phyloP scores from a whole-genome alignment of 2,797 vertebrate species.

The Gallinago nigripennis region DNA sequence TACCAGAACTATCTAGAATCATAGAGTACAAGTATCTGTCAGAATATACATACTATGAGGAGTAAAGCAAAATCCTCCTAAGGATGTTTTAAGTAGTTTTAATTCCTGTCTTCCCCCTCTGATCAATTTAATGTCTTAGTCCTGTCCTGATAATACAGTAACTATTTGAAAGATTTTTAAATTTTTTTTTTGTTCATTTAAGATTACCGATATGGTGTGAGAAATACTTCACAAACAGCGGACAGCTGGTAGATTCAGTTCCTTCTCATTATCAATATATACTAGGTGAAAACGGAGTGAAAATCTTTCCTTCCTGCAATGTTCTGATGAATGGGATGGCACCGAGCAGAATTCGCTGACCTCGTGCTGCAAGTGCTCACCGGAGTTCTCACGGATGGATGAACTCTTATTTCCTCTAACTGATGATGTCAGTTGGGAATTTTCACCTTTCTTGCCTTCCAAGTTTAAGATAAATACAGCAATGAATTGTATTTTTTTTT shows the following conservation, averaged over 20 bases:
- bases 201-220: fast-evolving
- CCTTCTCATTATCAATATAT: background rate
- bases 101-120: background rate
- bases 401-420: slow-evolving; percentile 47
- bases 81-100: background rate
- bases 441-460: slow-evolving; percentile 45
- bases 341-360: background rate
- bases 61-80: background rate
- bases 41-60: background rate
- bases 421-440: slow-evolving; percentile 60
- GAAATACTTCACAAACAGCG: background rate
- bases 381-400: slow-evolving; percentile 39
- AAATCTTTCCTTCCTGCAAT: background rate
- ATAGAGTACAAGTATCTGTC: background rate
- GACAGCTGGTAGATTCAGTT: background rate
- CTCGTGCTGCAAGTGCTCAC: background rate
- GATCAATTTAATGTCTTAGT: background rate
- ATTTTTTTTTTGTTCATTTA: background rate
- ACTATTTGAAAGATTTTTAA: background rate
- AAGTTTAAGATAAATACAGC: slow-evolving; percentile 21
- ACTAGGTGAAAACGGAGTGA: background rate
- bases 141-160: background rate
- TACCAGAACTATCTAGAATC: background rate
- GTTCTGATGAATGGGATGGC: slow-evolving; percentile 20
- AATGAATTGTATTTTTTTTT: background rate